Evolutionary conservation across 37 sponge, comb jelly and placozoan genomes (phyloP), one percentile per base, ranked within the genome.

Genomic region (Petrosia ficiformis): DNA sequence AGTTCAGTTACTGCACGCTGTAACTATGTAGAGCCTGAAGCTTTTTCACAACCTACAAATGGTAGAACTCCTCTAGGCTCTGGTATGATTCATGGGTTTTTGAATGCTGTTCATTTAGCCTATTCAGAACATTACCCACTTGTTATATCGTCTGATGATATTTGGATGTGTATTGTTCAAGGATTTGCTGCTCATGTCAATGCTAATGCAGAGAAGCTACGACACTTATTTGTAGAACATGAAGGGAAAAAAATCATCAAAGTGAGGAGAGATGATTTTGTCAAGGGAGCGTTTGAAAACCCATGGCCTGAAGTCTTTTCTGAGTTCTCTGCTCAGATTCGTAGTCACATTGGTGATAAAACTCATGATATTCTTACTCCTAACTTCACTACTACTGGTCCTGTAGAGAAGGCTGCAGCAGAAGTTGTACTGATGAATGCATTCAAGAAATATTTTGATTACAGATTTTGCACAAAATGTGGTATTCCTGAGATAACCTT

Each of bases 401-500:
- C 82, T 5, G 68, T 72, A 19, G 82, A 82, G 37, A 81, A 70
- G 52, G 82, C 82, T 30, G 88, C 79, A 11, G 69, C 77, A 32
- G 80, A 81, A 42, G 72, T 87, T 1, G 77, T 77, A 5, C 65
- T 87, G 39, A 87, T 87, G 88, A 74, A 77, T 32, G 26, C 71
- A 29, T 57, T 87, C 41, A 70, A 87, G 52, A 29, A 69, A 29
- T 87, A 87, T 39, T 87, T 87, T 30, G 16, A 6, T 21, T 87
- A 72, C 60, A 16, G 31, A 29, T 0, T 70, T 2, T 8, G 10
- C 5, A 59, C 71, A 34, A 0, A 31, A 0, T 87, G 88, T 87
- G 88, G 88, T 32, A 77, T 87, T 39, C 88, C 88, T 31, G 77
- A 77, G 52, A 77, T 87, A 37, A 87, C 88, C 43, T 64, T 87